phyloP scores from a whole-genome alignment of 2,888 invertebrate genomes.

The Rapana venosa region DNA sequence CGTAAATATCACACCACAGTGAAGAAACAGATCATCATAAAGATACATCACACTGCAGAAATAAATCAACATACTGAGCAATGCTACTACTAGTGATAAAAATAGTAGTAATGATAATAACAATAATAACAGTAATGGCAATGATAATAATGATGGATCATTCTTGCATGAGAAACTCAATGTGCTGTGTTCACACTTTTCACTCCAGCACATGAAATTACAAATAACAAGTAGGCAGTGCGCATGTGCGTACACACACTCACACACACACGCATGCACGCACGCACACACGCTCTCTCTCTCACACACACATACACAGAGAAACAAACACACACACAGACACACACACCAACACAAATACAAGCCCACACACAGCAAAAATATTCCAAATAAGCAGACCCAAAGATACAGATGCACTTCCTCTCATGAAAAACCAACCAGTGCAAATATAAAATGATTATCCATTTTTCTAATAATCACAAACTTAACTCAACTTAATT shows the following conservation, averaged over 20 bases:
- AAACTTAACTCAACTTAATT: too few species aligned
- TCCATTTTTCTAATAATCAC: too few species aligned
- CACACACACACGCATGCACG: background rate
- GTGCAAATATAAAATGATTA: too few species aligned
- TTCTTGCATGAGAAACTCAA: background rate
- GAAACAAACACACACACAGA: background rate
- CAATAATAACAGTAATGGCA: too few species aligned
- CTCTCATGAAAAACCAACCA: too few species aligned
- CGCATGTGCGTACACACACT: background rate
- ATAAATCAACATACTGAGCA: too few species aligned
- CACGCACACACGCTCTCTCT: background rate
- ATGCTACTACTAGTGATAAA: too few species aligned
- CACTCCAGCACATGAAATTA: background rate
- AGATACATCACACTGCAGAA: too few species aligned
- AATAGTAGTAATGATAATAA: too few species aligned
- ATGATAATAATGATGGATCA: too few species aligned
- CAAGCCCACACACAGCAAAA: background rate
- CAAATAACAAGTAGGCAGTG: background rate
- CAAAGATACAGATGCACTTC: background rate
- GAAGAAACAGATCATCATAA: too few species aligned
- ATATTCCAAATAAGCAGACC: background rate
- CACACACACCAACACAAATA: background rate
- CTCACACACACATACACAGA: conserved; percentile 17
- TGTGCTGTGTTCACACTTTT: background rate
- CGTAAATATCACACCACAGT: too few species aligned